Conservation (phyloP, 2,797 vertebrate genomes). For the Trachurus trachurus region DNA sequence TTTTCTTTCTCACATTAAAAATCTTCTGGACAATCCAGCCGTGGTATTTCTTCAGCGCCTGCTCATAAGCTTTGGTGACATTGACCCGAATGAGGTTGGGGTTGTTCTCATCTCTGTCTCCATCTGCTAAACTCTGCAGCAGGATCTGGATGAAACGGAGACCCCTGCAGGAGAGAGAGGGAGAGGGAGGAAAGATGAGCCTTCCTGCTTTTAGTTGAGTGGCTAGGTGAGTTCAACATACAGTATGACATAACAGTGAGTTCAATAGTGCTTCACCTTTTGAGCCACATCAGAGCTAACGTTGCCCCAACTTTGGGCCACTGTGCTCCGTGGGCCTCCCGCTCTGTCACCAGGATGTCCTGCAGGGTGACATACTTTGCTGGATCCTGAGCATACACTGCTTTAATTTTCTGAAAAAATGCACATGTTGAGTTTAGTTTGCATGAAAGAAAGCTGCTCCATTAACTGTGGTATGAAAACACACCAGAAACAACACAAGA, state of each 20-base stretch:
- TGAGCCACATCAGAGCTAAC: conserved; percentile 95
- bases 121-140: conserved; percentile 95
- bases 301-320: conserved; percentile 97
- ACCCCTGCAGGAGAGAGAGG: conserved; percentile 84
- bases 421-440: conserved; percentile 29
- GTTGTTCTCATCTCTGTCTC: conserved; percentile 92
- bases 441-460: background rate
- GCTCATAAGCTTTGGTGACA: conserved; percentile 93
- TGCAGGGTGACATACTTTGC: conserved; percentile 92
- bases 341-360: conserved; percentile 92
- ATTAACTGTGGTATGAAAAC: background rate
- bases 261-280: conserved; percentile 87
- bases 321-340: conserved; percentile 84
- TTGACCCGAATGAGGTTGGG: conserved; percentile 94
- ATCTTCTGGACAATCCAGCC: conserved; percentile 95
- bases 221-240: conserved; percentile 1
- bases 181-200: background rate
- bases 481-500: background rate
- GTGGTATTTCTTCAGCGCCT: conserved; percentile 93
- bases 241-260: background rate
- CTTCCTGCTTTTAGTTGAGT: background rate
- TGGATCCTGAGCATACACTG: conserved; percentile 91
- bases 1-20: conserved; percentile 88
- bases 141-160: conserved; percentile 96
- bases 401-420: conserved; percentile 91